A percentile compares a stretch with the other conserved stretches of the same genome.
phyloP scores from a whole-genome alignment of 2,113 vertebrate species.

The Aplodontia rufa region DNA sequence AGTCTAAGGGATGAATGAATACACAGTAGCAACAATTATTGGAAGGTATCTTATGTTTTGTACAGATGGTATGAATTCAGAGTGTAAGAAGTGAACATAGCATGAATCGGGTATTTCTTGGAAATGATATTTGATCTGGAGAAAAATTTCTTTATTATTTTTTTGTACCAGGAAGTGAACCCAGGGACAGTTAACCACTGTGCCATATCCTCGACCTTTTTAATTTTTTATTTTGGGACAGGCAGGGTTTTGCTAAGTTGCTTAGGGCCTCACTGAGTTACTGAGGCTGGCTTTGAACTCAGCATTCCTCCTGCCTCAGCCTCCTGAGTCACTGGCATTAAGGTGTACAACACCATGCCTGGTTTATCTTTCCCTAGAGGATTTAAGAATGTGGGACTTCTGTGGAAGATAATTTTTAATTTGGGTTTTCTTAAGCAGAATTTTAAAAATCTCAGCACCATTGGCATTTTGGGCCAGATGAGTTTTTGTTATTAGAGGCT shows the following conservation, averaged over 20 bases:
- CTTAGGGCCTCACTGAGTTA: no score
- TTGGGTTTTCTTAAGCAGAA: constrained; percentile 7
- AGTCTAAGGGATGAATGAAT: background rate
- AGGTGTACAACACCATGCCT: no score
- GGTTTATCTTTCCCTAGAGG: background rate
- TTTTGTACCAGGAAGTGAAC: no score
- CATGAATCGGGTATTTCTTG: constrained; percentile 29
- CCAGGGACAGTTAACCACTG: no score
- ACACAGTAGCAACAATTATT: background rate
- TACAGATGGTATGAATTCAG: constrained; percentile 35
- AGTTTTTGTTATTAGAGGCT: background rate
- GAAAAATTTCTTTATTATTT: background rate
- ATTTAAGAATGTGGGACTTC: background rate
- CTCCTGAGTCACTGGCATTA: no score
- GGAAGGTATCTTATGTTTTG: constrained; percentile 33
- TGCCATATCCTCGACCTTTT: no score
- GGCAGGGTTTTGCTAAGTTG: no score
- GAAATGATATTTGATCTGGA: constrained; percentile 17
- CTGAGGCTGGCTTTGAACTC: no score
- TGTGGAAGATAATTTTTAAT: constrained; percentile 35
- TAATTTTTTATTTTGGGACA: no score
- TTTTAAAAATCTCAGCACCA: background rate
- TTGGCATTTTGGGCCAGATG: constrained; percentile 10
- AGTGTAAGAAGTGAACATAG: constrained; percentile 33
- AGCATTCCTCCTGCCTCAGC: no score